phyloP scores from a whole-genome alignment of 2,797 vertebrate species.

The Paratrypauchen microcephalus region DNA sequence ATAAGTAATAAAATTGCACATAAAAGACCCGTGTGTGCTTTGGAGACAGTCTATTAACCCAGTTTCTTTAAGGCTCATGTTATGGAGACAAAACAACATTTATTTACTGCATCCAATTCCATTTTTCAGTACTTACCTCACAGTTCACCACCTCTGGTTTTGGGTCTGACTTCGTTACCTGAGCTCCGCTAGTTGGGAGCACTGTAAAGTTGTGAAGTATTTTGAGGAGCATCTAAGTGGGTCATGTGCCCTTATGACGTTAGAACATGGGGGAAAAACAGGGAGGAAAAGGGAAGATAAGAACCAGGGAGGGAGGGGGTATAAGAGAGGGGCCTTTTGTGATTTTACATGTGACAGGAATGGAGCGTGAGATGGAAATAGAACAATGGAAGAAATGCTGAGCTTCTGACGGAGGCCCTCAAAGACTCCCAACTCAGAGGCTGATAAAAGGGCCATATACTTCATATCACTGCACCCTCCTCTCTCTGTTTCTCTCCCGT shows the following conservation, averaged over 20 bases:
- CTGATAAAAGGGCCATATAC: slow-evolving; percentile 78
- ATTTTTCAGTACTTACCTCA: slow-evolving; percentile 23
- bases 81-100: neutral
- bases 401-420: slow-evolving; percentile 79
- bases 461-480: slow-evolving; percentile 69
- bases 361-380: slow-evolving; percentile 75
- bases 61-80: neutral
- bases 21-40: no score
- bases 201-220: slow-evolving; percentile 73
- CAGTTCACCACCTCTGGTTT: slow-evolving; percentile 65
- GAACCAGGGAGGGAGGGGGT: slow-evolving; percentile 28
- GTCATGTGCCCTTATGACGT: slow-evolving; percentile 67
- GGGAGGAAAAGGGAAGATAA: slow-evolving; percentile 1
- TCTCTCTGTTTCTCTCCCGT: slow-evolving; percentile 31
- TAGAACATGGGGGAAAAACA: slow-evolving; percentile 56
- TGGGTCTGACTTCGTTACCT: slow-evolving; percentile 43
- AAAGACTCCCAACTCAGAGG: slow-evolving; percentile 81
- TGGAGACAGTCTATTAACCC: neutral
- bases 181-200: slow-evolving; percentile 50
- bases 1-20: no score
- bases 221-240: slow-evolving; percentile 76
- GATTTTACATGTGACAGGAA: slow-evolving; percentile 82
- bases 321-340: slow-evolving; percentile 65
- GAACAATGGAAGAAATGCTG: slow-evolving; percentile 81
- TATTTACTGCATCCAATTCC: neutral